Evolutionary conservation across 2,888 invertebrate species (phyloP), one percentile per base, ranked within the genome.

Genomic region (Hyposoter dolosus): DNA sequence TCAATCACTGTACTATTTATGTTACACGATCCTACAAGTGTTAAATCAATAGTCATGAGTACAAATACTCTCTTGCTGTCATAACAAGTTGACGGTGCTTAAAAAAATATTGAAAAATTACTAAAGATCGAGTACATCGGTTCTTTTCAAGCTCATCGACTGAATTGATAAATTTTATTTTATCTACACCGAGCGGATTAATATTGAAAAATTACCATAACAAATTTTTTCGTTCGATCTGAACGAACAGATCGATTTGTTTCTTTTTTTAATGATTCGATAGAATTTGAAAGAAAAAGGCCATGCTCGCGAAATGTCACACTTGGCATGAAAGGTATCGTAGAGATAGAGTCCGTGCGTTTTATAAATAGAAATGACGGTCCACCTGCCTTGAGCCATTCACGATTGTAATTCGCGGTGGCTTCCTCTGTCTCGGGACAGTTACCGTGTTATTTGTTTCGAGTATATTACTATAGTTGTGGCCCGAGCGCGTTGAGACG

Each of bases 381-480:
- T 35, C 91, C 93, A 92, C 93, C 93, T 93, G 93, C 91, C 89
- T 88, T 88, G 17, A 90, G 87, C 90, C 91, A 91, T 93, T 93
- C 92, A 91, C 91, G 90, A 90, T 91, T 88, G 88, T 84, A 81
- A 82, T 84, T 79, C 74, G 83, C 72, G 63, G 45, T 66, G 63
- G 74, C 60, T 85, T 60, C 53, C 72, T 81, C 77, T 76, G 71
- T 72, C 77, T 45, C 65, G 35, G 77, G 35, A 65, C 75, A 75
- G 63, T 82, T 47, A 19, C n/a, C 66, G 53, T 45, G 19, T 53
- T 53, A 19, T 53, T 19, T 56, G 19, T 56, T 74, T 82, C 69
- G 17, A 23, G 12, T 28, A 28, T 17, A 60, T 60, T 12, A 74
- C 74, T 74, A 60, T 76, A 17, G 47, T 35, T 45, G 23, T 12